Evolutionary conservation across 2,113 vertebrate genomes (phyloP).

Genomic region (Ictidomys tridecemlineatus): DNA sequence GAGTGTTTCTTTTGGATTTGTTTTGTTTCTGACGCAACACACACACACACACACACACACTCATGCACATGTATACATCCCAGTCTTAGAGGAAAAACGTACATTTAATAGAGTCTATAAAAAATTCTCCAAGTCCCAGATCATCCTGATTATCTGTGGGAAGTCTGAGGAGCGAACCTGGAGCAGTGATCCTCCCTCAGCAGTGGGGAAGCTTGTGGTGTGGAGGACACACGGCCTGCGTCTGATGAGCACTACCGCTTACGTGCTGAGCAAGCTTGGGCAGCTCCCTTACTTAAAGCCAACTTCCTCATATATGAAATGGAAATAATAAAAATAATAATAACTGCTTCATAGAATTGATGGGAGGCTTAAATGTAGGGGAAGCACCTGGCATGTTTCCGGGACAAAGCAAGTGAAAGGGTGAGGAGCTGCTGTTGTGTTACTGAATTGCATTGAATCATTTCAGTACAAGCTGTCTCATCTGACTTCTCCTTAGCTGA

Average conservation of each 20-base stretch:
- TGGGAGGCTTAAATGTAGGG: neutral
- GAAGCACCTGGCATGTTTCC: neutral
- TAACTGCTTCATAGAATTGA: neutral
- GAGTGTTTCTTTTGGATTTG: neutral
- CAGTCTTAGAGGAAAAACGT: neutral
- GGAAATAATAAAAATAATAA: neutral
- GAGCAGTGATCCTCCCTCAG: neutral
- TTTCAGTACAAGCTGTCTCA: neutral
- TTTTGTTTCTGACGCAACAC: neutral
- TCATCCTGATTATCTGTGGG: neutral
- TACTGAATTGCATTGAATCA: neutral
- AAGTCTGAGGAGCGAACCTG: neutral
- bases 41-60: fast-evolving
- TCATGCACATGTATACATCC: neutral
- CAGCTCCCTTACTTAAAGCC: neutral
- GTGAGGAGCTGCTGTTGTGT: neutral
- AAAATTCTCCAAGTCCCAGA: neutral
- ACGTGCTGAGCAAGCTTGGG: neutral
- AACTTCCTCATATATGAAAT: neutral
- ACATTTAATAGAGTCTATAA: neutral
- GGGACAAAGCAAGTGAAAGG: neutral
- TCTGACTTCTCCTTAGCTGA: neutral
- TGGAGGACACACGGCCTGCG: neutral
- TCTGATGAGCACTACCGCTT: neutral
- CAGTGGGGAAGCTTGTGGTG: neutral